phyloP scores from a whole-genome alignment of 2,888 invertebrate species.

The Leucoptera coffeella region DNA sequence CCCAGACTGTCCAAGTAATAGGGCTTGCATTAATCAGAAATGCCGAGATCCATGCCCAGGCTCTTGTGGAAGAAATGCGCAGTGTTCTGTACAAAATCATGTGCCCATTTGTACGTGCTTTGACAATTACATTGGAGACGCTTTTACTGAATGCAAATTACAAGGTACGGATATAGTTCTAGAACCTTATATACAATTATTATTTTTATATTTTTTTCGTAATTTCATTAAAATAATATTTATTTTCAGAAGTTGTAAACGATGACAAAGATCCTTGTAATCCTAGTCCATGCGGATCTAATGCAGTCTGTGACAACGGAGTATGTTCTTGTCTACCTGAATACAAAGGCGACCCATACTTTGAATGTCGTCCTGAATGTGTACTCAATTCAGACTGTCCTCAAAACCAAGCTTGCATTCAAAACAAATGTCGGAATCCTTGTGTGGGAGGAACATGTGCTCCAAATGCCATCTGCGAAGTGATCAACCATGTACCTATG shows the following conservation, averaged over 20 bases:
- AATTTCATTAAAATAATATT: too few species aligned
- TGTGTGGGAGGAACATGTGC: conserved; percentile 70
- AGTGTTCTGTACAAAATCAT: conserved; percentile 63
- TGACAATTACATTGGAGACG: conserved; percentile 66
- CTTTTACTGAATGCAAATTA: conserved; percentile 57
- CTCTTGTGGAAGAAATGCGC: conserved; percentile 62
- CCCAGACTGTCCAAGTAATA: conserved; percentile 67
- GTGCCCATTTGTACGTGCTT: conserved; percentile 69
- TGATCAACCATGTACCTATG: conserved; percentile 66
- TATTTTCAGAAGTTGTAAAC: conserved; percentile 16
- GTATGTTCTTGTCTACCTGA: conserved; percentile 57
- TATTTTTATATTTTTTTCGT: too few species aligned
- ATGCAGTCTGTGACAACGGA: conserved; percentile 53
- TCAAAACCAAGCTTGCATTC: conserved; percentile 57
- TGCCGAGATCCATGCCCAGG: conserved; percentile 79
- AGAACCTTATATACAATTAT: background rate
- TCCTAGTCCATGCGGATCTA: conserved; percentile 62
- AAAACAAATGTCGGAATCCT: conserved; percentile 65
- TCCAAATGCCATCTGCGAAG: conserved; percentile 63
- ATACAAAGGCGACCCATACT: conserved; percentile 61
- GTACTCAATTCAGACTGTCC: conserved; percentile 62
- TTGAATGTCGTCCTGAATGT: conserved; percentile 66
- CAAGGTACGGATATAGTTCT: conserved; percentile 29
- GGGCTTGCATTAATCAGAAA: conserved; percentile 70
- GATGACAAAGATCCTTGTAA: conserved; percentile 51